Evolutionary conservation across 2,113 vertebrate genomes (phyloP), one percentile per base, ranked within the genome.

Genomic region (Chaetops frenatus): DNA sequence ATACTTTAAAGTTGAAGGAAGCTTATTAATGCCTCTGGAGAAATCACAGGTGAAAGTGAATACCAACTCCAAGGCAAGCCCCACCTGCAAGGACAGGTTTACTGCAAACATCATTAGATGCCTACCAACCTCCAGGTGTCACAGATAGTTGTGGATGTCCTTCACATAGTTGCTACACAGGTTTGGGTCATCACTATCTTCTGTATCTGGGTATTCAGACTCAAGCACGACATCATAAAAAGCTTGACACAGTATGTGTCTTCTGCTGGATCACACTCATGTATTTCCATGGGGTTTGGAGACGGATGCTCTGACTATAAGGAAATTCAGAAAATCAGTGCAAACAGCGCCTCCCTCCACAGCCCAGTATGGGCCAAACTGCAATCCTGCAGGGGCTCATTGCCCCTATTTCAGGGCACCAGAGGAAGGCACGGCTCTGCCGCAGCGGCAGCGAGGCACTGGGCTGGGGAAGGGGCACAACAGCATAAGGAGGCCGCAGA

Each of bases 61-160:
- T 45, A 56, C 5, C 12, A 51, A 6, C 27, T 67, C 8, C 21
- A 67, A 50, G 48, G 13, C 15, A 57, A 62, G 20, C 11, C 28
- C 44, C 1, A 1, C 12, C 4, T 61, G 2, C 27, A 53, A 16
- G 2, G 6, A 33, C 16, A 27, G 40, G n/a, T 51, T 65, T 31
- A 36, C 15, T 40, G 3, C 20, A 51, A 58, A 27, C 17, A 11
- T 38, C 18, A 40, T 23, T 31, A 73, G 25, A 10, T 22, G 18
- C 21, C 42, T 62, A 96, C 98, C 35, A 65, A 98, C 98, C 98
- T 99, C 99, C 31, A 99, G 97, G 2, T 98, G 82, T 57, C 96
- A 96, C 54, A 99, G 94, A 33, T 99, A 99, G 27, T 97, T 95
- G 95, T 99, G 99, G 88, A 99, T 99, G 33, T 98, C 98, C 67